Evolutionary conservation across 2,888 invertebrate genomes (phyloP).

Genomic region (Exephanes ischioxanthus): DNA sequence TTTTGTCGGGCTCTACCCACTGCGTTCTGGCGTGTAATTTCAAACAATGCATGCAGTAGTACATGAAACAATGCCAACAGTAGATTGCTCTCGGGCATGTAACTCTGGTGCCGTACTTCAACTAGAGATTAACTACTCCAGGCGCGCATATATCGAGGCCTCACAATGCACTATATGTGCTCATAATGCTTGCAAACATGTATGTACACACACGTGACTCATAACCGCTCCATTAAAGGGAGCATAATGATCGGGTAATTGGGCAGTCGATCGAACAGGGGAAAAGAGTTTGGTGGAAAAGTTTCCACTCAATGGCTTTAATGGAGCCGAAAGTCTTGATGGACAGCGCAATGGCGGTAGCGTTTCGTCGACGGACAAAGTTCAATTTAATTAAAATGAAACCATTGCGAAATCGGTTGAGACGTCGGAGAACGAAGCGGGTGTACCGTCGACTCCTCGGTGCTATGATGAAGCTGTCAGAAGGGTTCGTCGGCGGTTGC

Average conservation of each 20-base stretch:
- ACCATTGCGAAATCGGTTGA: conserved; percentile 30
- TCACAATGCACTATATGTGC: conserved; percentile 17
- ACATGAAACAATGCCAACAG: conserved; percentile 4
- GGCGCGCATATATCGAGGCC: not conserved
- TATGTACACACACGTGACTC: not conserved
- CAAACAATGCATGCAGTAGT: conserved; percentile 51
- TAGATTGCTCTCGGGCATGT: conserved; percentile 29
- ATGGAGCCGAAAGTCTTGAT: conserved; percentile 67
- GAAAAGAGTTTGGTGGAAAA: conserved; percentile 31
- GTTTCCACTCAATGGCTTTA: conserved; percentile 51
- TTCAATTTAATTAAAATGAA: conserved; percentile 68
- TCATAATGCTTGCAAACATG: conserved; percentile 12
- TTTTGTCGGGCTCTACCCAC: conserved; percentile 26
- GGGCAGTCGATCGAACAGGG: conserved; percentile 27
- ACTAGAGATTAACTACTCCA: conserved; percentile 41
- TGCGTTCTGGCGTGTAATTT: conserved; percentile 43
- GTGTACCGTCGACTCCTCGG: not conserved
- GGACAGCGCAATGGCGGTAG: conserved; percentile 6
- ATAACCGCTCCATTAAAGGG: not conserved
- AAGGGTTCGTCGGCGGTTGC: conserved; percentile 21
- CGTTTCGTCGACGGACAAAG: conserved; percentile 55
- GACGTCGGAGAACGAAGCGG: conserved; percentile 28
- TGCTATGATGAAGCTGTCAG: conserved; percentile 23
- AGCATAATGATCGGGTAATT: conserved; percentile 34
- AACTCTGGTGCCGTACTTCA: conserved; percentile 7